Evolutionary conservation across 1,140 invertebrate species (phyloP), one percentile per base, ranked within the genome.

Genomic region (Galleria mellonella): DNA sequence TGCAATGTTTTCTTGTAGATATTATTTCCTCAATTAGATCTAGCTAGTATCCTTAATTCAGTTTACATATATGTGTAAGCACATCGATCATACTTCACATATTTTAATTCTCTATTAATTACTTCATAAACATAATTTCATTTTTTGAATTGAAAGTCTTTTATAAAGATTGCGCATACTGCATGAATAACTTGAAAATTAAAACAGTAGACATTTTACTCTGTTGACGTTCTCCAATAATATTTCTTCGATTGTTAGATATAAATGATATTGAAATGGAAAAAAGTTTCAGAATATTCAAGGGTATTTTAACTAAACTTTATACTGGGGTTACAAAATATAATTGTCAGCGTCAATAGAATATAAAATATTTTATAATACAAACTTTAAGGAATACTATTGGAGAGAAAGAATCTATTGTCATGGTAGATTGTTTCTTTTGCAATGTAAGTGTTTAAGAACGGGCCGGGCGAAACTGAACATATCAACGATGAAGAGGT

Each of bases 391-490:
- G 61, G 55, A 81, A 83, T 82, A 78, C 60, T 82, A 81, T 84
- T 84, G 77, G 77, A 82, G 81, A 71, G 54, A 63, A 69, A 52
- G 51, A 76, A 68, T 85, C 78, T 85, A 85, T 85, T 81, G 81
- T 84, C 78, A 83, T 84, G 81, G 78, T 84, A 84, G 77, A 84
- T 83, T 84, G 81, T 84, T 81, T 81, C 74, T 84, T 82, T 81
- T 72, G 74, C 72, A 69, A 74, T 79, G 73, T 82, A 64, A 79
- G 65, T 69, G 69, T 79, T 55, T 29, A 69, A 39, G 66, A 74
- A 72, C 71, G 68, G 73, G 66, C 64, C 66, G 66, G 69, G 69
- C 62, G 76, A 76, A 66, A 73, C 69, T 71, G 72, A 82, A 73
- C 69, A 47, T 73, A 68, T 72, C 77, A 62, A 54, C 75, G 77